Evolutionary conservation across 2,797 vertebrate species (phyloP).

Genomic region (Spatula versicolor): DNA sequence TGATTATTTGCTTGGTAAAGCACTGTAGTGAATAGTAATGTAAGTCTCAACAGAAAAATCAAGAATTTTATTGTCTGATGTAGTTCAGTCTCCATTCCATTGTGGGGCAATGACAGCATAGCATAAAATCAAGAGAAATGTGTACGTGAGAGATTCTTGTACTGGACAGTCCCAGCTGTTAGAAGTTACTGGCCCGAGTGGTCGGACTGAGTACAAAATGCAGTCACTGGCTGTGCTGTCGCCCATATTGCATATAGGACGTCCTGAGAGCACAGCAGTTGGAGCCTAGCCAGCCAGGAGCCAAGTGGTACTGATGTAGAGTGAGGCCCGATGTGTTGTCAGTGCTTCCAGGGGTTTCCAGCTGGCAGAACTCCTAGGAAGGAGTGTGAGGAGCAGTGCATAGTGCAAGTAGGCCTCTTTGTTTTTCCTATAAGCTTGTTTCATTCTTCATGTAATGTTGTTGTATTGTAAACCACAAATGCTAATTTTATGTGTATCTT

Average conservation of each 20-base stretch:
- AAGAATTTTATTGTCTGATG: too few relatives aligned
- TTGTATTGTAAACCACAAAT: neutral
- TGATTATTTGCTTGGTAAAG: neutral
- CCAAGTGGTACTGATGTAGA: neutral
- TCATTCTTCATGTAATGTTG: neutral
- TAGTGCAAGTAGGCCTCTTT: neutral
- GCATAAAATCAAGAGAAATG: too few relatives aligned
- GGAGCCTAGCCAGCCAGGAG: neutral
- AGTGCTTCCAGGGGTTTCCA: neutral
- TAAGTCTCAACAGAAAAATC: neutral
- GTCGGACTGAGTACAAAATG: too few relatives aligned
- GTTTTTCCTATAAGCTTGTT: neutral
- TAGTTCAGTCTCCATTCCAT: neutral
- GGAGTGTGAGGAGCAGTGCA: neutral
- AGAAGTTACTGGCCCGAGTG: neutral
- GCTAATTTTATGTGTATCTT: neutral
- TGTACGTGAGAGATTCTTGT: neutral
- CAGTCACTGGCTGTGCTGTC: neutral
- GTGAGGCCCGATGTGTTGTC: neutral
- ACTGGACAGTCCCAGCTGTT: neutral
- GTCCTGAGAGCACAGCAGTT: neutral
- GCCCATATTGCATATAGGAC: neutral
- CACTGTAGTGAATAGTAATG: neutral
- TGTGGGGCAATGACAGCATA: too few relatives aligned
- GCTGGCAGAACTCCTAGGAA: neutral